Evolutionary conservation across 2,797 vertebrate genomes (phyloP), one percentile per base, ranked within the genome.

Genomic region (Columba guinea): DNA sequence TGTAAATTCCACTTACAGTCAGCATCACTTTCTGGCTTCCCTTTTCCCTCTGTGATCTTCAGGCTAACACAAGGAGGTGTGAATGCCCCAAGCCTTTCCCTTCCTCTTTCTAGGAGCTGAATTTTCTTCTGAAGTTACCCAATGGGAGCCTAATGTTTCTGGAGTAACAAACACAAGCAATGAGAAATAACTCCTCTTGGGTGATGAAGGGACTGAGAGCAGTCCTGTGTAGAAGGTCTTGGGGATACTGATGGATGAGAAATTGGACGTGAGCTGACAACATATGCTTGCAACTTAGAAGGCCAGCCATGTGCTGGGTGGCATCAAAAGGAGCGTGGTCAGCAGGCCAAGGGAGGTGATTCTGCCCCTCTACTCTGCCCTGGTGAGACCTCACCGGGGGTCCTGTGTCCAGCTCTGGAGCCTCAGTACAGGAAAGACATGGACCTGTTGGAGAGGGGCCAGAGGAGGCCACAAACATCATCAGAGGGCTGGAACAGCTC

Each of bases 181-280:
- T 22, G 18, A 53, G 44, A 44, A 13, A 35, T 37, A 58, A 58
- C 26, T 73, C 37, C 19, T 83, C n/a, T 23, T 58, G n/a, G 32
- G 32, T 46, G 35, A 32, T 52, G 68, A 15, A 58, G 6, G 41
- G 32, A 34, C 21, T 46, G 49, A 63, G n/a, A 58, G 14, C 41
- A 30, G 10, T 49, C 60, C n/a, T 27, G 14, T 3, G 10, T 11
- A 67, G 55, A 60, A 85, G 21, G 30, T 34, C 44, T 17, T 60
- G 34, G 30, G 69, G 49, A 5, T 48, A 9, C 28, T 20, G 15
- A 8, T 28, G 18, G 41, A 41, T 5, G 8, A 63, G 24, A n/a
- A 63, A 7, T 5, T 30, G 30, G 46, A 55, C 1, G 1, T 49
- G 34, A 59, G 34, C 34, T 0, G 0, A 13, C 39, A 35, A 28